Evolutionary conservation across 2,888 invertebrate species (phyloP).

Genomic region (Acrocyrtus sp.): DNA sequence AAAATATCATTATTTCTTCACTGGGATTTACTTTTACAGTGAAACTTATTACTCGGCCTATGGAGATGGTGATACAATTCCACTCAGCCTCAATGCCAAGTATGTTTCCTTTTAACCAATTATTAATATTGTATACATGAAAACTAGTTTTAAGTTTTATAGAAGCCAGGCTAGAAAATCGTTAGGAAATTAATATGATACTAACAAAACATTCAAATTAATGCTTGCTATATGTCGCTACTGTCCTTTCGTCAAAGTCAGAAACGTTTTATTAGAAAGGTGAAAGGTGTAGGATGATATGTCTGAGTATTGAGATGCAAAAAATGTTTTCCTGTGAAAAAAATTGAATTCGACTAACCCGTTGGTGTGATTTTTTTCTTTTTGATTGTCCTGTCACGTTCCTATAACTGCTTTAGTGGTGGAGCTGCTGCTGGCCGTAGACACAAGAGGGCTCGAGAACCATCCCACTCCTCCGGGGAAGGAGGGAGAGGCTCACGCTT

Average conservation of each 20-base stretch:
- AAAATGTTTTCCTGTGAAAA: slow-evolving; percentile 4
- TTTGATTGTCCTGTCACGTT: slow-evolving; percentile 22
- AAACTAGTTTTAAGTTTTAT: too few relatives aligned
- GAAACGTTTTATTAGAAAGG: too few relatives aligned
- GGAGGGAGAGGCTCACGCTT: slow-evolving; percentile 43
- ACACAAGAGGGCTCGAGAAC: slow-evolving; percentile 44
- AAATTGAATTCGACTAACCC: slow-evolving; percentile 19
- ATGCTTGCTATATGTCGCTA: too few relatives aligned
- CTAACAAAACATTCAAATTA: too few relatives aligned
- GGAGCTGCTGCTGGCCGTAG: slow-evolving; percentile 35
- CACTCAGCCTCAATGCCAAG: slow-evolving; percentile 61
- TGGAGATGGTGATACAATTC: slow-evolving; percentile 62
- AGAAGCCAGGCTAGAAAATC: too few relatives aligned
- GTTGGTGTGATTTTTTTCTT: slow-evolving; percentile 10
- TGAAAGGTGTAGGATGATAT: neutral
- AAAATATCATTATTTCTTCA: slow-evolving; percentile 15
- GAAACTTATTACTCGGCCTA: slow-evolving; percentile 60
- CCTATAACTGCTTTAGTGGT: slow-evolving; percentile 25
- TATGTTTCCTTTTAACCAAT: too few relatives aligned
- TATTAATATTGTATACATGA: slow-evolving; percentile 9
- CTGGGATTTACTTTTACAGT: slow-evolving; percentile 51
- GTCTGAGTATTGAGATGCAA: neutral
- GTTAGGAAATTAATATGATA: too few relatives aligned
- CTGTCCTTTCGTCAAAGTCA: too few relatives aligned
- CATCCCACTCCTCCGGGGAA: slow-evolving; percentile 43